These are phyloP conservation scores for Caerostris extrusa DNA, from an alignment of 1,140 invertebrate species.

Conservation along the genomic window DNA sequence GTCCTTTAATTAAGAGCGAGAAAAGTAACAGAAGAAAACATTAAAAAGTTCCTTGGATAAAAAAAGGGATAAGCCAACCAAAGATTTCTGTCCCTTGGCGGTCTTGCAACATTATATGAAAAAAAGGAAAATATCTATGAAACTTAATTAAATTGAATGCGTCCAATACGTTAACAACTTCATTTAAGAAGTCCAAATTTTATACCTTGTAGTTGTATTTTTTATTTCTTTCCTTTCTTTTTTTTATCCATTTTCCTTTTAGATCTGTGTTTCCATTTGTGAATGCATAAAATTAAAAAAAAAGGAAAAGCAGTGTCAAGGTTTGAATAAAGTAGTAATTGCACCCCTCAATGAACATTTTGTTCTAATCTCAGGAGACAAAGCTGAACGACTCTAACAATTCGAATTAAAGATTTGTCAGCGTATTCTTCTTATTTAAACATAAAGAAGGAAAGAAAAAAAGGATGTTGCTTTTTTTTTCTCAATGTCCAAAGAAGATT, in stretches of 20 bases:
- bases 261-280: too few species aligned
- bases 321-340: not conserved
- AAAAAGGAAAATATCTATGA: not conserved
- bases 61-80: too few species aligned
- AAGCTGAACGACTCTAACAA: not conserved
- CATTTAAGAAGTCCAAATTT: too few species aligned
- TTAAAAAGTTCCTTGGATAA: too few species aligned
- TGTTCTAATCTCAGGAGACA: not conserved
- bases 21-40: too few species aligned
- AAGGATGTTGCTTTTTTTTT: not conserved
- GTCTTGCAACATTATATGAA: not conserved
- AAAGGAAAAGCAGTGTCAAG: not conserved
- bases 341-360: not conserved
- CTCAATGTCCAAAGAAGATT: not conserved
- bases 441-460: not conserved
- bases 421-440: not conserved
- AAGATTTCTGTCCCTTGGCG: too few species aligned
- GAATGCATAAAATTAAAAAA: not conserved
- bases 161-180: not conserved
- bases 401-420: not conserved
- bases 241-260: too few species aligned
- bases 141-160: not conserved
- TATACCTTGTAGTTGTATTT: too few species aligned
- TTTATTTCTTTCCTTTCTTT: too few species aligned
- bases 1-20: too few species aligned